Base-by-base conservation (phyloP, 2,888 invertebrate species). In the Deilephila porcellus region DNA sequence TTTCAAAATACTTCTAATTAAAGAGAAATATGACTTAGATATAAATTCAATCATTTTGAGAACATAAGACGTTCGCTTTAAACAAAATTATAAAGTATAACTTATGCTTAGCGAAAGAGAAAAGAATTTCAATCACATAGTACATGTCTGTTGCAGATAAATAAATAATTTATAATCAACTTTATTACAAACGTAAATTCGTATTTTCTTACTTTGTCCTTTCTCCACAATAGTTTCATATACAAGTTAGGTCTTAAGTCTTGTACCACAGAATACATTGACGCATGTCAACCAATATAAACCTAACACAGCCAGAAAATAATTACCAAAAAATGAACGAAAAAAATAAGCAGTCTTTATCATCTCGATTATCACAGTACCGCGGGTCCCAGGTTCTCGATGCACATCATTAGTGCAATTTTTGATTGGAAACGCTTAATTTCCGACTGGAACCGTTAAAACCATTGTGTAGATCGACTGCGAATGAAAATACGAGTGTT, bases 311-410 rank as follows among this genome's bases (percentile, higher is more conserved):
- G 88, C 88, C 86, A 74, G 78, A 74, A 74, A 81, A 81, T 80
- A 79, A 81, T 83, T 81, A 81, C 84, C 82, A 81, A 71, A 76
- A 73, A 64, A 64, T 45, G 20, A 64, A 67, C 7, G 25, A 37
- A 64, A 52, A 60, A 71, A 71, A 79, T 76, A 71, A 71, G 59
- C 89, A 89, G 86, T 88, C 85, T 88, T 87, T 74, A 78, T 85
- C 85, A 79, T 82, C 80, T 86, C 86, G 82, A 76, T 74, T 71
- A 93, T 92, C 92, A 93, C 92, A 93, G 82, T 87, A 78, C 79
- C 78, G 80, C 78, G 62, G 75, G 80, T 81, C 80, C 64, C 59
- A 73, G 37, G 20, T 25, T 19, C 56, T 37, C 45, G 14, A 37
- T 25, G 59, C 19, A 17, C 56, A 32, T 59, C 3, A 64, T 11